Percentiles rank a stretch among this genome's conserved stretches.
Evolutionary conservation across 2,113 vertebrate species (phyloP).

Genomic region (Toxotes chatareus): DNA sequence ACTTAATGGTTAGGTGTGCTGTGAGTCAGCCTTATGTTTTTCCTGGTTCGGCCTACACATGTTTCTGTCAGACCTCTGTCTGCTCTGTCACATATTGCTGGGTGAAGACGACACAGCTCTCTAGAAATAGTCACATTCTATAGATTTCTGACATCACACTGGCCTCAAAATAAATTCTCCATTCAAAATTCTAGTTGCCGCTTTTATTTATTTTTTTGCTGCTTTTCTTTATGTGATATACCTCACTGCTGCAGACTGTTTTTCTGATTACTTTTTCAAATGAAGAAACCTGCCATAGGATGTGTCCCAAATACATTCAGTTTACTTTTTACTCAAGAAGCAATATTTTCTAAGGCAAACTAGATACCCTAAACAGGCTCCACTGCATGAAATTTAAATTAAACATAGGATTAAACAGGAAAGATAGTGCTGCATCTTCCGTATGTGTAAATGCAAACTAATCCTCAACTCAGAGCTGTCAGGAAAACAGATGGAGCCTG

Average conservation of each 20-base stretch:
- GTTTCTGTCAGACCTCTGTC: slow-evolving; percentile 42
- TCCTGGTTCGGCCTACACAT: slow-evolving; percentile 62
- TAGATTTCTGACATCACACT: slow-evolving; percentile 25
- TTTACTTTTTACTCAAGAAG: neutral
- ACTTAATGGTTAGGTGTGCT: slow-evolving; percentile 35
- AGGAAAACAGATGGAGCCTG: slow-evolving; percentile 29
- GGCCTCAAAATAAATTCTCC: slow-evolving; percentile 21
- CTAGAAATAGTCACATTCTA: slow-evolving; percentile 20
- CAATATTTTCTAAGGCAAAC: too few species aligned
- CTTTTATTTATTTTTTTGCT: slow-evolving; percentile 8
- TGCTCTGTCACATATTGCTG: slow-evolving; percentile 17
- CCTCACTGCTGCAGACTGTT: neutral
- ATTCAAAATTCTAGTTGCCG: slow-evolving; percentile 18
- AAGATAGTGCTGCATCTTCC: neutral
- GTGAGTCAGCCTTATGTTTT: slow-evolving; percentile 66
- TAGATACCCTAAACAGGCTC: too few species aligned
- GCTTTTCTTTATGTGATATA: neutral
- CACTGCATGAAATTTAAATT: too few species aligned
- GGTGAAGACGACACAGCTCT: slow-evolving; percentile 7
- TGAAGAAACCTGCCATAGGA: neutral
- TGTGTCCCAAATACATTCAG: neutral
- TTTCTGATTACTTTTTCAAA: neutral
- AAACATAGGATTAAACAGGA: too few species aligned
- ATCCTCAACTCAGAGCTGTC: slow-evolving; percentile 9
- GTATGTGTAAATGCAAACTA: neutral